Evolutionary conservation across 1,140 invertebrate genomes (phyloP), one percentile per base, ranked within the genome.

Genomic region (Rhizoglyphus robini): DNA sequence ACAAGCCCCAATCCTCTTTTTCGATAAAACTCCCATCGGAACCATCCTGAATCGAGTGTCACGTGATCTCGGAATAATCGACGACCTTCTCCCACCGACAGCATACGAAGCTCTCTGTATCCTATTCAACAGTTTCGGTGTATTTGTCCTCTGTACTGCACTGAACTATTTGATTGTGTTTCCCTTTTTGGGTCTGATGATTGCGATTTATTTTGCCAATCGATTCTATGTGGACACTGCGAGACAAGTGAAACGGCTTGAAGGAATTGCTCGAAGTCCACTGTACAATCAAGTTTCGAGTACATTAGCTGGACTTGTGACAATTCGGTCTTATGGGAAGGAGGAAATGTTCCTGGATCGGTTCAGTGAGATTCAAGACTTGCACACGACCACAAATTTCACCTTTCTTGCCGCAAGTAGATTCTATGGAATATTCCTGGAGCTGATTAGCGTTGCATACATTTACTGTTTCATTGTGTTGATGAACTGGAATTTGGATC

Each of bases 1-100:
- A 29, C 79, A 84, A 11, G 85, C 87, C 0, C 87, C 85, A 0
- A 90, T 93, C 81, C 79, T 81, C 8, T 95, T 95, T 76, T 96
- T 95, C 75, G 90, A 91, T 68, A 84, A 83, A 13, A 93, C 94
- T 74, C 84, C 88, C 2, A 3, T 83, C 30, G 67, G 67, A 4
- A 54, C 69, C 2, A 31, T 68, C 4, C 20, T 68, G 27, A 68
- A 68, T 69, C 67, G 67, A 27, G 67, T 68, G 15, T 68, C 67
- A 5, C 29, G 67, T 31, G 67, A 68, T 36, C 15, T 68, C 2
- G 67, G 68, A 1, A 69, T 68, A 3, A 68, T 68, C 36, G 67
- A 68, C 54, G 67, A 68, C 36, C 25, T 69, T 5, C 29, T 68
- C 15, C 67, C 67, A 31, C 49, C 67, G 8, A 67, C 68, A 8